Base-by-base conservation (phyloP, 35 echinoderm and acorn worm species). In the Lytechinus pictus region DNA sequence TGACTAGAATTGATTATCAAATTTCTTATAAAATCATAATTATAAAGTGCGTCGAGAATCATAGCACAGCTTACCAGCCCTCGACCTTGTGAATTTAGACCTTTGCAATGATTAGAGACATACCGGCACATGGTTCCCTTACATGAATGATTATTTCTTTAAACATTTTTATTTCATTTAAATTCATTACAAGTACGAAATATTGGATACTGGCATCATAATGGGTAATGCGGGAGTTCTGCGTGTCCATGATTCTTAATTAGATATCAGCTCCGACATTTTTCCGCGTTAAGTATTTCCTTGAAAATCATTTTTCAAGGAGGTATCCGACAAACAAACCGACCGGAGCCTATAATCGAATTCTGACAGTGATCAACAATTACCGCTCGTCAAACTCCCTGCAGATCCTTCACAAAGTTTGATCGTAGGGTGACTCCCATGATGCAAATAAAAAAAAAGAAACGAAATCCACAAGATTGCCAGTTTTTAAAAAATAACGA, bases 21-120 rank as follows among this genome's bases (percentile, higher is more conserved):
- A 71, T 71, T 71, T 71, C 61, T 21, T n/a, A 79, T 79, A 24
- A 79, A n/a, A 79, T 79, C 66, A 79, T 79, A n/a, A 79, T 79
- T 24, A 79, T 79, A n/a, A 79, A 79, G 19, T 24, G 66, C 16
- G 19, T 79, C n/a, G 19, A 79, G 1, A 79, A 79, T 79, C 4
- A 79, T 24, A 79, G 7, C n/a, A 79, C 8, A 79, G 66, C 66
- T 24, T 24, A 24, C n/a, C 8, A 79, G 66, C 66, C 19, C 66
- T 79, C n/a, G 66, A 24, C 19, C 66, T 79, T 79, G 66, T 24
- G 66, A 19, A 24, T 79, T 79, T 6, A 79, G 14, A 79, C 66
- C 8, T 79, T 4, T 79, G 16, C 8, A 79, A 79, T 79, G 66
- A 79, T 16, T n/a, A 24, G n/a, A 79, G 56, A 9, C 9, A 79